Evolutionary conservation across 2,113 vertebrate species (phyloP).

Genomic region (Saimiri boliviensis): DNA sequence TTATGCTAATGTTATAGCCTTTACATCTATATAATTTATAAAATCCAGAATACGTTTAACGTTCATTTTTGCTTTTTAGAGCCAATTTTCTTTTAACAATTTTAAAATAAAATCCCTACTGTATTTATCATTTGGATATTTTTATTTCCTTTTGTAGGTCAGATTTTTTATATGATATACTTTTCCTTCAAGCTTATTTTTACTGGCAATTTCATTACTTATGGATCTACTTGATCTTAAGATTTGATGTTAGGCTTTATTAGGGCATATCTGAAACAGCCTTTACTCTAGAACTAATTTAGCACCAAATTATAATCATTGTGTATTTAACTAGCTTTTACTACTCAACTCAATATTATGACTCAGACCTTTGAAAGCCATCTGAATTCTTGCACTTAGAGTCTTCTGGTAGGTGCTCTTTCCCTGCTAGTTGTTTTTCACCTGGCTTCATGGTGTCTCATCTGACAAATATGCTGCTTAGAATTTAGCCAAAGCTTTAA

Average conservation of each 20-base stretch:
- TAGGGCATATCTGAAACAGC: neutral
- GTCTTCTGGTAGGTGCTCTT: neutral
- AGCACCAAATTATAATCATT: neutral
- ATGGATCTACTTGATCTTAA: neutral
- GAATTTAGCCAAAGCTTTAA: neutral
- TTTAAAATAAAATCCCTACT: neutral
- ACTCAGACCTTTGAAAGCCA: neutral
- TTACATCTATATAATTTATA: neutral
- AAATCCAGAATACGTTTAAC: neutral
- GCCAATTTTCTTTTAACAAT: neutral
- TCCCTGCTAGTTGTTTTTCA: neutral
- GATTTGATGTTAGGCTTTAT: neutral
- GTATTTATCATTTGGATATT: neutral
- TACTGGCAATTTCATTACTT: neutral
- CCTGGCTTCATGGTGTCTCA: neutral
- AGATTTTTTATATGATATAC: neutral
- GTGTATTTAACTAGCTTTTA: neutral
- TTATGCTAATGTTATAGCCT: neutral
- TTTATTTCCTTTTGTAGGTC: neutral
- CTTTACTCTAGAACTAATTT: neutral
- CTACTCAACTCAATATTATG: neutral
- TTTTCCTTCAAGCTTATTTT: neutral
- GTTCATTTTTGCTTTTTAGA: neutral
- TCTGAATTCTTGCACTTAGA: neutral
- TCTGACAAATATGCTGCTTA: neutral